A percentile compares a stretch with the other conserved stretches of the same genome.
phyloP scores from a whole-genome alignment of 2,888 invertebrate species.

The Cancer borealis region DNA sequence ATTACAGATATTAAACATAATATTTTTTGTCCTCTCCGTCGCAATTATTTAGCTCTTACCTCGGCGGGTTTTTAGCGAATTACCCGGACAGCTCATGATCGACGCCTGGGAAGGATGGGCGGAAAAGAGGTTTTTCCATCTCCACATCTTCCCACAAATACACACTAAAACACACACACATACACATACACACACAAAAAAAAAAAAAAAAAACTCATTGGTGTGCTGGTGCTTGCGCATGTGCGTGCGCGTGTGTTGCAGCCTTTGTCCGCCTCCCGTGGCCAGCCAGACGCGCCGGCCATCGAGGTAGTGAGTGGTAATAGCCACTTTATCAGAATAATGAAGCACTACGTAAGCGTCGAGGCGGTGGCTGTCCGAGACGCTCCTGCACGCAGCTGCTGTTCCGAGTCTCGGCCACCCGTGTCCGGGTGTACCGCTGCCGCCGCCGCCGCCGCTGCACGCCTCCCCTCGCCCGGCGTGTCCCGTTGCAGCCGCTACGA shows the following conservation, averaged over 20 bases:
- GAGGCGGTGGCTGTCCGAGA: conserved; percentile 45
- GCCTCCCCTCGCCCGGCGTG: conserved; percentile 14
- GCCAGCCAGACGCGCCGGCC: conserved; percentile 26
- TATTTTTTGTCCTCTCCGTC: conserved; percentile 25
- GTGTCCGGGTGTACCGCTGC: conserved; percentile 36
- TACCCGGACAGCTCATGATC: conserved; percentile 36
- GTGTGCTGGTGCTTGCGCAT: conserved; percentile 10
- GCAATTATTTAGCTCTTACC: conserved; percentile 25
- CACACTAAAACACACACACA: not conserved
- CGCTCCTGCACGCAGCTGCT: conserved; percentile 38
- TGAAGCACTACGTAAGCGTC: conserved; percentile 55
- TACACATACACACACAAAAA: not conserved
- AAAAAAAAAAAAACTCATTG: not conserved
- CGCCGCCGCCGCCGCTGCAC: conserved; percentile 25
- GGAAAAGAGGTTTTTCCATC: not conserved
- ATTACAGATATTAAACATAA: conserved; percentile 35
- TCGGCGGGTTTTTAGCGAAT: conserved; percentile 33
- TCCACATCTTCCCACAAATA: not conserved
- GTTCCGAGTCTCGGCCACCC: conserved; percentile 22
- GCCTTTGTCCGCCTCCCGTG: conserved; percentile 34
- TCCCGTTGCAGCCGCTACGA: conserved; percentile 29
- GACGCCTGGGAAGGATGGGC: conserved; percentile 10
- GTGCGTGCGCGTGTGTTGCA: conserved; percentile 25
- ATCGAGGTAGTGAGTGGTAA: conserved; percentile 48
- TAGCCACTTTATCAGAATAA: conserved; percentile 54